A percentile compares a stretch with the other conserved stretches of the same genome.
These are phyloP conservation scores for Arizona elegans DNA, from an alignment of 2,113 vertebrate species.

Conservation along the genomic window DNA sequence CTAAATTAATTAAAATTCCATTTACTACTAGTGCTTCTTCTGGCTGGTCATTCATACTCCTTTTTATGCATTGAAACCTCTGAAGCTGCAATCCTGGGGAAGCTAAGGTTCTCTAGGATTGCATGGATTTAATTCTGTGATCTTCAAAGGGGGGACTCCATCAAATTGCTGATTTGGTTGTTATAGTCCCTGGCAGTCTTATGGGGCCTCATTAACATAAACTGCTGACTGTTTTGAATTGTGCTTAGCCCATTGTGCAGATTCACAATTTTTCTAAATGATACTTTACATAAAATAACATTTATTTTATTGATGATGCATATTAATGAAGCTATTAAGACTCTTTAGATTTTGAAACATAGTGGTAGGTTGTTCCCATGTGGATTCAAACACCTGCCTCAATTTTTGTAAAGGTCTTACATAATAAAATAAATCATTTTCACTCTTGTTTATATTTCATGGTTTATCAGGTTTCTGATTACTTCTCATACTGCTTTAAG, in stretches of 20 bases:
- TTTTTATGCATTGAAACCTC: background rate
- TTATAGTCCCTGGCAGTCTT: background rate
- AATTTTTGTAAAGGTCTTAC: background rate
- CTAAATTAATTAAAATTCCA: background rate
- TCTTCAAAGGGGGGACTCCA: background rate
- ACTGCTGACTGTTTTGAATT: conserved; percentile 26
- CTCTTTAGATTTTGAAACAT: background rate
- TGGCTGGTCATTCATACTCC: background rate
- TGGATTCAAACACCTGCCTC: background rate
- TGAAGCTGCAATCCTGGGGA: background rate
- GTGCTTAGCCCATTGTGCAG: background rate
- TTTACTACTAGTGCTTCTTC: background rate
- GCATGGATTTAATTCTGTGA: background rate
- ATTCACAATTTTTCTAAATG: conserved; percentile 3
- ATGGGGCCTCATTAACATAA: conserved; percentile 20
- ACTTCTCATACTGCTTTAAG: background rate
- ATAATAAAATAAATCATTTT: background rate
- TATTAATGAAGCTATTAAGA: conserved; percentile 21
- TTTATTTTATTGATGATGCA: conserved; percentile 26
- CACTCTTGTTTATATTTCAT: background rate
- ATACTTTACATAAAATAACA: conserved; percentile 12
- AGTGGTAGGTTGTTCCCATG: background rate
- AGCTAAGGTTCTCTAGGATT: background rate
- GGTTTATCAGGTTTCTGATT: background rate
- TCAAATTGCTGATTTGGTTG: background rate